Base-by-base conservation (phyloP, 2,888 invertebrate species). In the Penaeus monodon region DNA sequence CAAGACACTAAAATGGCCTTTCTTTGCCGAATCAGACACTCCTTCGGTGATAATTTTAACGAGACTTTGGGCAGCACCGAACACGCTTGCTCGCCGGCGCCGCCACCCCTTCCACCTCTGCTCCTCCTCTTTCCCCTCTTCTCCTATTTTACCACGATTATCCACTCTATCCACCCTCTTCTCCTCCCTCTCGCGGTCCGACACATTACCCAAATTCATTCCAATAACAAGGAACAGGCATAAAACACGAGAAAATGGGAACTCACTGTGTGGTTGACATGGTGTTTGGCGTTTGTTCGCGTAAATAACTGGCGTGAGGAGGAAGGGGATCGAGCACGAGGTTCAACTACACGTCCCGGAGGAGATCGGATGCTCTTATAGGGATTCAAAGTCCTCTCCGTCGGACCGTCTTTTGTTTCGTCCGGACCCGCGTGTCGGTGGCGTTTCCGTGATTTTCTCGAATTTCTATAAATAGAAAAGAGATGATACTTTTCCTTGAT, bases 181-280 rank as follows among this genome's bases (percentile, higher is more conserved):
- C 57, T 57, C 20, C 57, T 57, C 57, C 57, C 57, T 57, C 79
- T 24, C 24, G 33, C 73, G 66, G 12, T 22, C 24, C 4, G 10
- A 29, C 14, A 14, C 20, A 22, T 57, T n/a, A n/a, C 24, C 66
- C 10, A 22, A 49, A 66, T 49, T 22, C 66, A 12, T 17, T 57
- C 2, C 10, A 33, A 82, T 63, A 57, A 22, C n/a, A 63, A 44
- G 20, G 24, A 78, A 84, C 27, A 20, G 57, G 57, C 17, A 57
- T 20, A 57, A 57, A 57, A 57, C 57, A 57, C 17, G 57, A 57
- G 57, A 57, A 57, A 57, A 57, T 3, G 57, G 57, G 57, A 57
- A 79, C 84, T 84, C 70, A 84, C 84, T 79, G 79, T 79, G 78
- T 65, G 84, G 68, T 63, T 78, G 84, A 68, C 84, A 84, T 84